Base-by-base conservation (phyloP, 2,113 vertebrate genomes). In the Fulmarus glacialis region DNA sequence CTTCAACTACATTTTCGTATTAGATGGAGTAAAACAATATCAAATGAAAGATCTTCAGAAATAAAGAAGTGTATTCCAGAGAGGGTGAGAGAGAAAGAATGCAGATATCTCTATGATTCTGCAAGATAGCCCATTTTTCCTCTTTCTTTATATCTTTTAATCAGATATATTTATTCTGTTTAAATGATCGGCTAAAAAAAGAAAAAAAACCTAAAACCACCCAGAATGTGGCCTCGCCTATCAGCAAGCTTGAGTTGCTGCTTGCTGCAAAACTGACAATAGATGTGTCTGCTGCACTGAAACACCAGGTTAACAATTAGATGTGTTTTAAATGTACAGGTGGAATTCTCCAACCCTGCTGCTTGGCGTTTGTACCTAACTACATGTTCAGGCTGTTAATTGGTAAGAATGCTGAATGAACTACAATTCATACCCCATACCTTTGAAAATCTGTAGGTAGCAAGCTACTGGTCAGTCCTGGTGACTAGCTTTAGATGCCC, bases 151-250 rank as follows among this genome's bases (percentile, higher is more conserved):
- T 77, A 18, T 27, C 3, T 52, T 78, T 72, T 62, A 78, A n/a
- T 53, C 11, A n/a, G 12, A 45, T 1, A 13, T 19, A 21, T 52
- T 68, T 82, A 58, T 91, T 60, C 40, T 55, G 50, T 75, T 64
- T 64, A n/a, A 64, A 55, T 27, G 24, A n/a, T n/a, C 4, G 16
- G 3, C 29, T 86, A 12, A 72, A 66, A 38, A 13, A 36, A 23
- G 2, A 9, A 30, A 32, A 40, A 24, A 67, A 18, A 6, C 9
- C 38, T 40, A 23, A 50, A 66, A 15, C 21, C 8, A 53, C 8
- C 3, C 15, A 26, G 14, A 72, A 5, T 4, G 38, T 23, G 38
- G 3, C 21, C 15, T 56, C 3, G 0, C 11, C 58, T 36, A 8
- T 30, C 34, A n/a, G 23, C 12, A 63, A 38, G 15, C 27, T 18